Evolutionary conservation across 37 sponge, comb jelly and placozoan species (phyloP).

Genomic region (Cladorhizidae sp.): DNA sequence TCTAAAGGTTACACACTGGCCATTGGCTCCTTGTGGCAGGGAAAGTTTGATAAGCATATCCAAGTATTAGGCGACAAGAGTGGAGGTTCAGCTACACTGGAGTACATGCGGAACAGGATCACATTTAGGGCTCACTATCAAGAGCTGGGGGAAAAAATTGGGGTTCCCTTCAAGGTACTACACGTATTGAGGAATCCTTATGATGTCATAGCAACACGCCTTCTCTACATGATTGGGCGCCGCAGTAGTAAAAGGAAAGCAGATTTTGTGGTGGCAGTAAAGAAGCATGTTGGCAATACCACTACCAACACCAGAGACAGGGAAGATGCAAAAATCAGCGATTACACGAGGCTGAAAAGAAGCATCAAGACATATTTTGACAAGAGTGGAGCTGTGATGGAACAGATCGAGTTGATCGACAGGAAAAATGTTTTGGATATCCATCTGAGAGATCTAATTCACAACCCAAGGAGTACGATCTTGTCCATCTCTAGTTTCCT

Average conservation of each 20-base stretch:
- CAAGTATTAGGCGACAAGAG: slow-evolving; percentile 35
- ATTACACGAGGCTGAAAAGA: too few relatives aligned
- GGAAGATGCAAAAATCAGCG: too few relatives aligned
- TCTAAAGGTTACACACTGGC: slow-evolving; percentile 25
- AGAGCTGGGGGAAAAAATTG: neutral
- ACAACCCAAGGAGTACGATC: too few relatives aligned
- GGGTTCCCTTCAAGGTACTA: slow-evolving; percentile 11
- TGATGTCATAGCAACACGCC: slow-evolving; percentile 29
- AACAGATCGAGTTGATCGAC: too few relatives aligned
- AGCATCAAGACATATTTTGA: too few relatives aligned
- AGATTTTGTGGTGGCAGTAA: too few relatives aligned
- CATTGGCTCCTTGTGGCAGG: slow-evolving; percentile 20
- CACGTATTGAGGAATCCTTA: slow-evolving; percentile 43
- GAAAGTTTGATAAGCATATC: neutral
- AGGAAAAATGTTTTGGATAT: too few relatives aligned
- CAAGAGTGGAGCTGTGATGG: too few relatives aligned
- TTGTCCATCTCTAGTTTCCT: too few relatives aligned
- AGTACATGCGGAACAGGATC: neutral
- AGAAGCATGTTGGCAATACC: too few relatives aligned
- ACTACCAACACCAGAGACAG: too few relatives aligned
- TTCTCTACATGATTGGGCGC: slow-evolving; percentile 15
- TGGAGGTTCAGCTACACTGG: neutral
- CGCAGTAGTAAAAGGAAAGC: neutral
- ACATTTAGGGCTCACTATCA: neutral
- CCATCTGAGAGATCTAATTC: too few relatives aligned